Conservation (phyloP, 1,140 invertebrate species). For the Aphelinus atriplicis region DNA sequence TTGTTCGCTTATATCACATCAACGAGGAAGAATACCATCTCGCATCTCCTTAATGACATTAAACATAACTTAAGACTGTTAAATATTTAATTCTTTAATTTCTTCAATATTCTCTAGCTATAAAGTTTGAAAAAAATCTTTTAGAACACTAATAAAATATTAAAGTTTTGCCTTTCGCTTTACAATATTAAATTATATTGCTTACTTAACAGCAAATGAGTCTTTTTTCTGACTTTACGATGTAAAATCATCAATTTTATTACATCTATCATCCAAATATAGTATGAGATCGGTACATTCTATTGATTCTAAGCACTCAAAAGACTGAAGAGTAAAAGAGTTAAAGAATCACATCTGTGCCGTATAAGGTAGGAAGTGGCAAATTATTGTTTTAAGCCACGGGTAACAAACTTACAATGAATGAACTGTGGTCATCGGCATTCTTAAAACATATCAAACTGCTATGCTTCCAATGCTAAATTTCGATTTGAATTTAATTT, state of each 20-base stretch:
- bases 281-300: slow-evolving; percentile 26
- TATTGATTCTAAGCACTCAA: slow-evolving; percentile 13
- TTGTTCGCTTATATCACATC: slow-evolving; percentile 41
- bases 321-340: neutral
- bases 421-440: slow-evolving; percentile 10
- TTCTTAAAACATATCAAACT: slow-evolving; percentile 1
- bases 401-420: neutral
- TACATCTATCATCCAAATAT: slow-evolving; percentile 24
- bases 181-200: slow-evolving; percentile 9
- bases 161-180: neutral
- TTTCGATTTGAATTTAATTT: too few relatives aligned
- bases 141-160: slow-evolving; percentile 10
- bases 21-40: slow-evolving; percentile 30
- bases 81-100: slow-evolving; percentile 16
- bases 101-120: slow-evolving; percentile 21
- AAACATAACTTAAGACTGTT: too few relatives aligned
- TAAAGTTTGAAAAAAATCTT: slow-evolving; percentile 11
- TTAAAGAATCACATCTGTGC: neutral
- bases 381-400: neutral
- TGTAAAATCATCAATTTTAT: slow-evolving; percentile 16
- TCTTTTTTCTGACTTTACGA: slow-evolving; percentile 19
- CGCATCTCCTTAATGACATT: slow-evolving; percentile 15
- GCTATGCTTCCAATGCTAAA: neutral
- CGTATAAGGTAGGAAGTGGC: too few relatives aligned
- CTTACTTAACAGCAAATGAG: slow-evolving; percentile 21